Percentiles rank a stretch among this genome's conserved stretches.
Evolutionary conservation across 92 coral and sea anemone species (phyloP).

Genomic region (Palythoa caribaeorum): DNA sequence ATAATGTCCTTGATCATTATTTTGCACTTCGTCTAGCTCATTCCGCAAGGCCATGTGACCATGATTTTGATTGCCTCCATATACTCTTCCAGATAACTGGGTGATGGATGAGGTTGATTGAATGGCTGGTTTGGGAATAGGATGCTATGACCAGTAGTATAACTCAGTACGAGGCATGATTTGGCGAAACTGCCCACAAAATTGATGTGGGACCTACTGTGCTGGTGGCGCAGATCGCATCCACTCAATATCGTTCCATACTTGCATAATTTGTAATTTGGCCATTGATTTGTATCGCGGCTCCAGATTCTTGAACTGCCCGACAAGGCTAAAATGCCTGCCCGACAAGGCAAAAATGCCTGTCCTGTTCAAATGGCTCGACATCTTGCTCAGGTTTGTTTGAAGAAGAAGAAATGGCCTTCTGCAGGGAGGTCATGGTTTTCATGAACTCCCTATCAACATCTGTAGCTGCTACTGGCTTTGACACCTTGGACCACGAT

Average conservation of each 20-base stretch:
- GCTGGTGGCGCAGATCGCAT: constrained; percentile 27
- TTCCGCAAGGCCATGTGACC: constrained; percentile 21
- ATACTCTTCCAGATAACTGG: constrained; percentile 19
- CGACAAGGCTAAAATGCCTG: constrained; percentile 15
- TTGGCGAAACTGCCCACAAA: constrained; percentile 21
- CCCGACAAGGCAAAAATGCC: constrained; percentile 9
- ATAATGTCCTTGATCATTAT: constrained; percentile 12
- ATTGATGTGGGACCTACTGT: constrained; percentile 22
- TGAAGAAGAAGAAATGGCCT: constrained; percentile 22
- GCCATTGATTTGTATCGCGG: constrained; percentile 19
- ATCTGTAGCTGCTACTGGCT: constrained; percentile 30
- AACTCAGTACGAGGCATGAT: constrained; percentile 13
- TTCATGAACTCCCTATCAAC: constrained; percentile 42
- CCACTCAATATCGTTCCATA: constrained; percentile 25
- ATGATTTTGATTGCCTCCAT: constrained; percentile 14
- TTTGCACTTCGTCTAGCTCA: constrained; percentile 18
- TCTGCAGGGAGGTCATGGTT: constrained; percentile 24
- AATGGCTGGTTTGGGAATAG: constrained; percentile 4
- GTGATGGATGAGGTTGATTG: constrained; percentile 15
- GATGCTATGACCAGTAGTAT: constrained; percentile 10
- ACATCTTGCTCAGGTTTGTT: not conserved
- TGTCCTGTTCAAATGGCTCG: constrained; percentile 37
- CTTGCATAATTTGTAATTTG: constrained; percentile 39
- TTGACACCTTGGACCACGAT: constrained; percentile 13
- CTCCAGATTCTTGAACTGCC: constrained; percentile 10